phyloP scores from a whole-genome alignment of 2,113 vertebrate species.

The Aviceda subcristata region DNA sequence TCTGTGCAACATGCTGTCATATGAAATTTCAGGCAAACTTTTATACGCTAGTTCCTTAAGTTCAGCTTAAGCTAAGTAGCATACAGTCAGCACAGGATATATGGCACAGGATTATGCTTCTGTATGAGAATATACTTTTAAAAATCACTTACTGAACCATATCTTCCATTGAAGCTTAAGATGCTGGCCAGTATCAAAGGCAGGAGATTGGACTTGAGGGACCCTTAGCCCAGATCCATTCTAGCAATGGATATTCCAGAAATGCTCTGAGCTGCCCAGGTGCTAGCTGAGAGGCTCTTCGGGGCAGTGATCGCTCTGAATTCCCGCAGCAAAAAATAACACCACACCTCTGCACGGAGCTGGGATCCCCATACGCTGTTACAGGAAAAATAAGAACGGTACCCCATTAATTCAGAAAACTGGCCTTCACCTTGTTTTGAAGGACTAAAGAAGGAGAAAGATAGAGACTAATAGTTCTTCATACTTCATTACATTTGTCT shows the following conservation, averaged over 20 bases:
- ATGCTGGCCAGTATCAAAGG: background rate
- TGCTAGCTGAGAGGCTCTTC: background rate
- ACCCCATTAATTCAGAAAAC: background rate
- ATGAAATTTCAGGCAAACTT: background rate
- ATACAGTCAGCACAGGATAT: background rate
- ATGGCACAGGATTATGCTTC: background rate
- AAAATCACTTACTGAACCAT: background rate
- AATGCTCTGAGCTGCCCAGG: background rate
- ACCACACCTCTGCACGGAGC: background rate
- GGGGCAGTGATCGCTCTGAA: background rate
- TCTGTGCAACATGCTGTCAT: background rate
- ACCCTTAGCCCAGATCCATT: background rate
- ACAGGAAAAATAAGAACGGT: background rate
- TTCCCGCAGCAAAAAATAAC: rapidly evolving
- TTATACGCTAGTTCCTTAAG: rapidly evolving
- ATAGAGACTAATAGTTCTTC: background rate
- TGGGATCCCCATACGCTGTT: background rate
- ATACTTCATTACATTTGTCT: background rate
- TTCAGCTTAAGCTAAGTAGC: background rate
- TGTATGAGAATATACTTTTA: background rate
- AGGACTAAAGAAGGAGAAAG: background rate
- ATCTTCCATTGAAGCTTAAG: background rate
- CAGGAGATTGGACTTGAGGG: background rate
- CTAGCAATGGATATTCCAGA: background rate
- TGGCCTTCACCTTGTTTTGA: background rate